Evolutionary conservation across 2,113 vertebrate species (phyloP).

Genomic region (Xenus cinereus): DNA sequence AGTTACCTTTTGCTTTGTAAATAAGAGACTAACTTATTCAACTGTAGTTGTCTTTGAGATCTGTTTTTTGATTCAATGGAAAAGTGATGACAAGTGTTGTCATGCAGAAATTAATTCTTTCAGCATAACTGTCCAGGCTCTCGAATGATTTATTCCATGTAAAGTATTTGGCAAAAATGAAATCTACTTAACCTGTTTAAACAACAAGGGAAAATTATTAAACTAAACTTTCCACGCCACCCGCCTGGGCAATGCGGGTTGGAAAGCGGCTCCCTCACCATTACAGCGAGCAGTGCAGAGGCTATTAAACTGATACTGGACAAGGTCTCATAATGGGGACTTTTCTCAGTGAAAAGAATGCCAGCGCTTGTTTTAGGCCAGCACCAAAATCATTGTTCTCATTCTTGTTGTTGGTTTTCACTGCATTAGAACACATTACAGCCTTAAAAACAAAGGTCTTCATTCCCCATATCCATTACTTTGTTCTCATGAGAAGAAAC

Average conservation of each 20-base stretch:
- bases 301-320: conserved; percentile 7
- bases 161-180: conserved; percentile 63
- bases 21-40: neutral
- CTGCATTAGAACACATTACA: conserved; percentile 17
- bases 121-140: conserved; percentile 30
- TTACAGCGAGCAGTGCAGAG: neutral
- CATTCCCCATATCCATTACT: conserved; percentile 13
- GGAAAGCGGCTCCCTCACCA: neutral
- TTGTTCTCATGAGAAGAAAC: conserved; percentile 58
- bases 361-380: neutral
- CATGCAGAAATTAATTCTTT: conserved; percentile 57
- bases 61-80: conserved; percentile 42
- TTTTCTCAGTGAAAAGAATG: conserved; percentile 22
- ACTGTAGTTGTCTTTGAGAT: conserved; percentile 11
- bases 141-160: conserved; percentile 36
- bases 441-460: conserved; percentile 34
- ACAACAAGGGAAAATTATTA: conserved; percentile 40
- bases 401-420: neutral
- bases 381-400: neutral
- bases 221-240: neutral
- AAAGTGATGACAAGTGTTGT: conserved; percentile 56
- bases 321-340: neutral
- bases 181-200: conserved; percentile 55
- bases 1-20: conserved; percentile 32
- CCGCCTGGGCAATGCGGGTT: neutral